Conservation (phyloP, 2,113 vertebrate genomes). For the Thunnus thynnus region DNA sequence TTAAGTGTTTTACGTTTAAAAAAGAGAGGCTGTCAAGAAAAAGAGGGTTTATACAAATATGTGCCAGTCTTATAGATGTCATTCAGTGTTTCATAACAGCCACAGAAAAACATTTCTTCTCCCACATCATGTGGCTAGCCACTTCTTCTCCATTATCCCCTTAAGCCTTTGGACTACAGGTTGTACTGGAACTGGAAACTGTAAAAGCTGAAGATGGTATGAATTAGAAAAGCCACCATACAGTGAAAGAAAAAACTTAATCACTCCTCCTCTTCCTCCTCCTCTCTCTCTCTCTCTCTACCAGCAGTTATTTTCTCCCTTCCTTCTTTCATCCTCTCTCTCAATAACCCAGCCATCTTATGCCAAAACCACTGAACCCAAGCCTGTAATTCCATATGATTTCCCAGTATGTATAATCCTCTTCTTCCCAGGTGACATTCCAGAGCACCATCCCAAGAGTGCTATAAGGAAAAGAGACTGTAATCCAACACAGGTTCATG, state of each 20-base stretch:
- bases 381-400: conserved; percentile 75
- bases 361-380: conserved; percentile 54
- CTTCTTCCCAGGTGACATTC: conserved; percentile 62
- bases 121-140: conserved; percentile 3
- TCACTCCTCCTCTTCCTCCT: background rate
- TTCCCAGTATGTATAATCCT: conserved; percentile 73
- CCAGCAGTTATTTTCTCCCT: conserved; percentile 1
- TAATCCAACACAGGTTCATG: conserved; percentile 66
- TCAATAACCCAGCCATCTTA: conserved; percentile 33
- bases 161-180: conserved; percentile 10
- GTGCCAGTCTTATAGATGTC: background rate
- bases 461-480: conserved; percentile 45
- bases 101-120: conserved; percentile 1
- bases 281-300: background rate
- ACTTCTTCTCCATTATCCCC: conserved; percentile 17
- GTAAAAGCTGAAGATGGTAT: conserved; percentile 3
- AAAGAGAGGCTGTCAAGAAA: conserved; percentile 6
- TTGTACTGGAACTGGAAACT: conserved; percentile 12
- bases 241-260: conserved; percentile 12
- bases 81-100: conserved; percentile 17
- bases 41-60: background rate
- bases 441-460: conserved; percentile 51
- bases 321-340: conserved; percentile 49
- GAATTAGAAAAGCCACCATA: conserved; percentile 29
- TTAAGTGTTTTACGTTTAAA: background rate